Percentiles rank a stretch among this genome's conserved stretches.
Conservation (phyloP, 2,113 vertebrate genomes). For the Oophaga pumilio region DNA sequence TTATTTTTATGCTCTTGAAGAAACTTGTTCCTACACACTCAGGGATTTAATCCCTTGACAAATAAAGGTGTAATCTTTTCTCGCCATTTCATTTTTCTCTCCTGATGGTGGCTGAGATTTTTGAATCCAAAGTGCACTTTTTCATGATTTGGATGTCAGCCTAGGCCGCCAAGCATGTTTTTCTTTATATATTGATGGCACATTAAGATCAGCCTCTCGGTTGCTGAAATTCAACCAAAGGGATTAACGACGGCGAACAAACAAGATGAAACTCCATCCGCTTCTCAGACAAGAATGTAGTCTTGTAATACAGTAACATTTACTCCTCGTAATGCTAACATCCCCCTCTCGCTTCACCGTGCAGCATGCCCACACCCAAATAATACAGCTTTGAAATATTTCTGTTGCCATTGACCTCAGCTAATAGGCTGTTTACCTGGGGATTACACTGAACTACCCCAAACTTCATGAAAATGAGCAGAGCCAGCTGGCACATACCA, state of each 20-base stretch:
- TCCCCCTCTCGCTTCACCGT: conserved; percentile 1
- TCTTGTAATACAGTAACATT: background rate
- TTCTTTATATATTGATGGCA: conserved; percentile 20
- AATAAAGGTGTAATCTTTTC: background rate
- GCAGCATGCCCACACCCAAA: background rate
- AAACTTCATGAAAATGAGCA: conserved; percentile 36
- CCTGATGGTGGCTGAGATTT: background rate
- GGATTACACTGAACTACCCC: conserved; percentile 24
- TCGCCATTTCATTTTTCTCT: background rate
- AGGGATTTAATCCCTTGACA: background rate
- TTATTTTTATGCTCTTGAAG: background rate
- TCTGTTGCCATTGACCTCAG: conserved; percentile 28
- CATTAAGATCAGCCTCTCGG: background rate
- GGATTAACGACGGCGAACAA: conserved; percentile 30
- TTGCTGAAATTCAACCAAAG: conserved; percentile 40
- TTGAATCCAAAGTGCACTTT: background rate
- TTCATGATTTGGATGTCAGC: background rate
- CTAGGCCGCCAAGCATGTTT: conserved; percentile 4
- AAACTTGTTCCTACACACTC: background rate
- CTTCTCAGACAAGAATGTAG: background rate
- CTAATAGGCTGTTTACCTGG: conserved; percentile 44
- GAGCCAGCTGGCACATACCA: background rate
- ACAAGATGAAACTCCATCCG: conserved; percentile 6
- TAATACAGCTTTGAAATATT: conserved; percentile 21
- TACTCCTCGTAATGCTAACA: background rate